phyloP scores from a whole-genome alignment of 2,888 invertebrate genomes.

The Orchesellides sinensis region DNA sequence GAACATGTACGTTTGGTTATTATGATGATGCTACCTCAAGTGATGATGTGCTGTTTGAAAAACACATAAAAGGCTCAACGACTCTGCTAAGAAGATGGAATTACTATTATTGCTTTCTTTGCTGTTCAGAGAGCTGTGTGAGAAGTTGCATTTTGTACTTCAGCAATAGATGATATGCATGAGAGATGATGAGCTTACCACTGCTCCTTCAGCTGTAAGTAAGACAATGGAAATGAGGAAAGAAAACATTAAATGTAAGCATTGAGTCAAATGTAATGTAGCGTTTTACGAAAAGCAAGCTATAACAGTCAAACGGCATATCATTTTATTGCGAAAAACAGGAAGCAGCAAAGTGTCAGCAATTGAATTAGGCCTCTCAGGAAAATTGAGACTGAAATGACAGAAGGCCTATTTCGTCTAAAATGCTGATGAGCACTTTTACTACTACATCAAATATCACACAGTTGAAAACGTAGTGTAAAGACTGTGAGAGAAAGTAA shows the following conservation, averaged over 20 bases:
- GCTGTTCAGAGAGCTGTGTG: too few relatives aligned
- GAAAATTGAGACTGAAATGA: not conserved
- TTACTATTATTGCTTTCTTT: not conserved
- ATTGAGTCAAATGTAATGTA: not conserved
- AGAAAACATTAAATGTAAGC: not conserved
- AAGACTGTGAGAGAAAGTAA: too few relatives aligned
- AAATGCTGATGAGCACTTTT: too few relatives aligned
- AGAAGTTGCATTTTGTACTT: not conserved
- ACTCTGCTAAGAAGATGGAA: not conserved
- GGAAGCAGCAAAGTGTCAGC: conserved; percentile 14
- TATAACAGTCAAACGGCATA: not conserved
- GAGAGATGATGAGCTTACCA: not conserved
- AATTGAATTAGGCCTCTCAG: conserved; percentile 9
- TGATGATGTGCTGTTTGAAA: not conserved
- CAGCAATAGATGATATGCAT: not conserved
- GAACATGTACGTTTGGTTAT: not conserved
- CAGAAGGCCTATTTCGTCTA: too few relatives aligned
- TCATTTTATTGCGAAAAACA: not conserved
- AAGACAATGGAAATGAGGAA: not conserved
- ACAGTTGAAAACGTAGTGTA: too few relatives aligned
- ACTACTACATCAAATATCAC: too few relatives aligned
- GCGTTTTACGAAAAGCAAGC: not conserved
- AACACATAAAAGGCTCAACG: not conserved
- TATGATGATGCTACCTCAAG: too few relatives aligned
- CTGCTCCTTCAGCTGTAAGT: not conserved